A percentile compares a stretch with the other conserved stretches of the same genome.
phyloP scores from a whole-genome alignment of 2,797 vertebrate genomes.

The Nyctalus aviator region DNA sequence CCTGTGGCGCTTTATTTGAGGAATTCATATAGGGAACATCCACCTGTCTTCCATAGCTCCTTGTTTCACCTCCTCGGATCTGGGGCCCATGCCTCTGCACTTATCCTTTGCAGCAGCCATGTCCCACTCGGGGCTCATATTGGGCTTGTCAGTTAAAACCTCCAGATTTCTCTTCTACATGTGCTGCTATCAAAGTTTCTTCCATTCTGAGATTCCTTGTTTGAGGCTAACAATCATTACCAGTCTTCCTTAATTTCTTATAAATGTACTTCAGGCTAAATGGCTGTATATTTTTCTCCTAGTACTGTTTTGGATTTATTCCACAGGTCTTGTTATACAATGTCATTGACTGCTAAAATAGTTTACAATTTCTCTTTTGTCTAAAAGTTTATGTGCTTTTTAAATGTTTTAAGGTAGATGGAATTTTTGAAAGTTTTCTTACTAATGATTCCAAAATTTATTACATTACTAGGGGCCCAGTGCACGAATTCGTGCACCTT shows the following conservation, averaged over 20 bases:
- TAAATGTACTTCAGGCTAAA: neutral
- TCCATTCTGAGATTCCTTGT: neutral
- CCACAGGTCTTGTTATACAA: neutral
- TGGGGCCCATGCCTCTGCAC: neutral
- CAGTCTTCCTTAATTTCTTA: conserved; percentile 1
- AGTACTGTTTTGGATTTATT: neutral
- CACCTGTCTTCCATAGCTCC: too few species aligned
- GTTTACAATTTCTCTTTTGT: neutral
- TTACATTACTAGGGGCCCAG: too few species aligned
- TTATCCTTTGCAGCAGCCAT: neutral
- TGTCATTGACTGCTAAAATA: neutral
- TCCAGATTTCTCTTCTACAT: neutral
- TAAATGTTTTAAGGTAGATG: neutral
- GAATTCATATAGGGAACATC: too few species aligned
- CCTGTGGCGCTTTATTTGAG: too few species aligned
- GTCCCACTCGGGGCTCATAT: neutral
- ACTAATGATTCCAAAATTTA: neutral
- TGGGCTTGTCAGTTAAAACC: neutral
- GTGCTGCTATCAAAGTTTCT: neutral
- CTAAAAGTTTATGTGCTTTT: neutral
- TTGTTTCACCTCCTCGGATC: neutral
- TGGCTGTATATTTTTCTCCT: neutral
- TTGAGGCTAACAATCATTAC: neutral
- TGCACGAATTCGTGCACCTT: too few species aligned
- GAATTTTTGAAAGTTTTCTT: conserved; percentile 3